Evolutionary conservation across 2,797 vertebrate genomes (phyloP).

Genomic region (Acipenser oxyrinchus): DNA sequence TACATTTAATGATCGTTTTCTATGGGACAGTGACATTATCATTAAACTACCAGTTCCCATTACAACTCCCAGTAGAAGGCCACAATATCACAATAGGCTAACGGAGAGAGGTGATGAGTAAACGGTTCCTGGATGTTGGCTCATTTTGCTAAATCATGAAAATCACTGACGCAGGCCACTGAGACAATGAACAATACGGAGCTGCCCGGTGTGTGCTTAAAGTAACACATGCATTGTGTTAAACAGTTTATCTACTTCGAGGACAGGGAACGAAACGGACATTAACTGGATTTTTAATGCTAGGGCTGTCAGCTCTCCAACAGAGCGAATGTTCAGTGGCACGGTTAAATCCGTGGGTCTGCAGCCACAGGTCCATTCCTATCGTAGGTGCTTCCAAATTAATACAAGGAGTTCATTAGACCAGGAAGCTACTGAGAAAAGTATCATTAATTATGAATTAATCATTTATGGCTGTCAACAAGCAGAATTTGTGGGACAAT

Average conservation of each 20-base stretch:
- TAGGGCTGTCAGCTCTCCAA: neutral
- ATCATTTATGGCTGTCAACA: slow-evolving; percentile 4
- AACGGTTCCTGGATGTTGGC: neutral
- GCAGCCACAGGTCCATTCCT: neutral
- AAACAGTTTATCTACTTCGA: neutral
- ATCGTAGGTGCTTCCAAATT: neutral
- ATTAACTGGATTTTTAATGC: neutral
- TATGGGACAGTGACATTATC: too few species aligned
- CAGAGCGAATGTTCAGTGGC: neutral
- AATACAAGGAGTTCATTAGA: slow-evolving; percentile 2
- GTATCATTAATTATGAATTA: slow-evolving; percentile 4
- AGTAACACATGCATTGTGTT: neutral
- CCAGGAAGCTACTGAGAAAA: neutral
- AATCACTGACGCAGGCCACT: neutral
- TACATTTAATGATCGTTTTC: too few species aligned
- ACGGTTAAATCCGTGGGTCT: neutral
- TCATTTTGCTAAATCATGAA: neutral
- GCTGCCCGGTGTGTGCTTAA: neutral
- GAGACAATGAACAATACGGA: neutral
- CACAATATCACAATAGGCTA: too few species aligned
- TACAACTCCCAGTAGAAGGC: too few species aligned
- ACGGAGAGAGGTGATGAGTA: too few species aligned
- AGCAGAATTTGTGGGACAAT: neutral
- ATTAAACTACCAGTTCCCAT: too few species aligned
- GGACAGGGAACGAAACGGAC: neutral